A percentile compares a stretch with the other conserved stretches of the same genome.
Conservation (phyloP, 1,140 invertebrate genomes). For the Tetramorium alpestre region DNA sequence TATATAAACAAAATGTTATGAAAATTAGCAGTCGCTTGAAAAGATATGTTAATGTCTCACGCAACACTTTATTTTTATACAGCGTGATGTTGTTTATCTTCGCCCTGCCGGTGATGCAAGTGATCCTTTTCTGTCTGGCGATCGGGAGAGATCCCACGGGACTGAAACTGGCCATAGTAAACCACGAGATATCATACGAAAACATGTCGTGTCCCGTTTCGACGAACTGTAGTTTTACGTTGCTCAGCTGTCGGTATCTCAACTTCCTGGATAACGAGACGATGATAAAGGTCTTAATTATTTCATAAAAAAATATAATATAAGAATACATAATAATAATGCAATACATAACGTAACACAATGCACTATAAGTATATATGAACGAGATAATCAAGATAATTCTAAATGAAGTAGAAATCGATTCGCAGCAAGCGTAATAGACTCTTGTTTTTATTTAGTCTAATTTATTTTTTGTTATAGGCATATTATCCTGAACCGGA, state of each 20-base stretch:
- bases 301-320: neutral
- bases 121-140: slow-evolving; percentile 97
- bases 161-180: slow-evolving; percentile 94
- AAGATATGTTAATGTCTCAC: neutral
- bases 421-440: neutral
- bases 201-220: slow-evolving; percentile 84
- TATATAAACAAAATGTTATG: no score
- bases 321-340: neutral
- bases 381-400: neutral
- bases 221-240: slow-evolving; percentile 89
- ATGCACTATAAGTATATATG: neutral
- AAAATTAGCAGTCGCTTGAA: neutral
- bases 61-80: slow-evolving; percentile 45
- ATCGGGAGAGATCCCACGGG: slow-evolving; percentile 96
- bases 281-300: slow-evolving; percentile 84
- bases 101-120: slow-evolving; percentile 95
- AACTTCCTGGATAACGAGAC: slow-evolving; percentile 88
- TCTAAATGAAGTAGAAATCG: neutral
- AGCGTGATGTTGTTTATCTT: slow-evolving; percentile 97
- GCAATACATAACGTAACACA: neutral
- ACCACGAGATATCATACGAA: slow-evolving; percentile 90
- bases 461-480: slow-evolving; percentile 77
- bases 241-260: slow-evolving; percentile 92
- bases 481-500: slow-evolving; percentile 89
- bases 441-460: neutral